A percentile compares a stretch with the other conserved stretches of the same genome.
phyloP scores from a whole-genome alignment of 2,888 invertebrate genomes.

The Girardia tigrina region DNA sequence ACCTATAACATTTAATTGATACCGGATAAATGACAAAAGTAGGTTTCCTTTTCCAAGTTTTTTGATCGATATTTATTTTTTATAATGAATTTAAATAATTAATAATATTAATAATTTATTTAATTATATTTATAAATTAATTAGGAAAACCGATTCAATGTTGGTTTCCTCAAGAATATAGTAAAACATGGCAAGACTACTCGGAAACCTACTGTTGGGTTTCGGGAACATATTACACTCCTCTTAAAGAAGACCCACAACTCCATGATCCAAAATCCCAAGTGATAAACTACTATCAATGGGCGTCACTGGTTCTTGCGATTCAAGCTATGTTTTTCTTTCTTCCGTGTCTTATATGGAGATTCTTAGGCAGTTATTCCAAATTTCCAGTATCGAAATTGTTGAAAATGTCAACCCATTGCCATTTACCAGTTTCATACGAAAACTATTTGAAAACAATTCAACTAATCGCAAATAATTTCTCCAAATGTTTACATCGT shows the following conservation, averaged over 20 bases:
- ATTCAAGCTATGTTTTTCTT: neutral
- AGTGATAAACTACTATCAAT: neutral
- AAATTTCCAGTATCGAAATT: neutral
- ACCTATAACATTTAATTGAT: too few species aligned
- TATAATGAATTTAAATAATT: too few species aligned
- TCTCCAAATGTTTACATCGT: neutral
- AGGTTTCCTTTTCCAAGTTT: too few species aligned
- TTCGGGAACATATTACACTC: neutral
- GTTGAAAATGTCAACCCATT: neutral
- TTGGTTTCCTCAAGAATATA: conserved; percentile 8
- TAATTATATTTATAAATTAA: neutral
- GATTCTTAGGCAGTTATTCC: neutral
- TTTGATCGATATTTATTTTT: too few species aligned
- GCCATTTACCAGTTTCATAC: neutral
- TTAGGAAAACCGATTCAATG: neutral
- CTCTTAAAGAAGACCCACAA: neutral
- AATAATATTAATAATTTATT: too few species aligned
- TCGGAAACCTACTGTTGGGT: conserved; percentile 6
- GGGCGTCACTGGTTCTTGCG: neutral
- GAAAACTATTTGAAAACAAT: conserved; percentile 11
- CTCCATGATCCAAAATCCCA: conserved; percentile 1
- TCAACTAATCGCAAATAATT: neutral
- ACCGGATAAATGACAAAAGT: too few species aligned
- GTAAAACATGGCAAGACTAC: conserved; percentile 16
- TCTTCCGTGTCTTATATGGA: neutral